Evolutionary conservation across 2,113 vertebrate species (phyloP), one percentile per base, ranked within the genome.

Genomic region (Uropsilus gracilis): DNA sequence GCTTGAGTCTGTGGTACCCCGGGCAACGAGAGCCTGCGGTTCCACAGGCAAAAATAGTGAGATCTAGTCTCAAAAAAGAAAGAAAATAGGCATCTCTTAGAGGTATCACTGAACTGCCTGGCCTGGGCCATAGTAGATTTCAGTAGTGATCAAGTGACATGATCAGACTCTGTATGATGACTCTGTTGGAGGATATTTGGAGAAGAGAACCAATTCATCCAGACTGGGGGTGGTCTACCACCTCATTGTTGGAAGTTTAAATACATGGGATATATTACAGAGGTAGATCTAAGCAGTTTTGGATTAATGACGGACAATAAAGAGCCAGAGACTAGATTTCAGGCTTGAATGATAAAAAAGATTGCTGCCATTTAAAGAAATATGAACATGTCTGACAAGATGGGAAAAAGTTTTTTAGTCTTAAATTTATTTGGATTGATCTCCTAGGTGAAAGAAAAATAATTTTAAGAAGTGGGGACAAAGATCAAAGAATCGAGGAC

Each of bases 371-470:
- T 82, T 82, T 76, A 63, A 34, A 83, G 75, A 90, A 86, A 72
- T 86, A 22, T 1, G 18, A 18, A 50, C 26, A 13, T 72, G 4
- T 93, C 64, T 87, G 39, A n/a, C 24, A 50, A 86, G 48, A 66
- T 55, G 14, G 37, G 53, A 59, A 78, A 89, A 78, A 28, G 46
- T 22, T 69, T 72, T 80, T 76, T 87, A 32, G 16, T 48, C 90
- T 86, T 94, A 83, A 81, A 48, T 91, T 78, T 64, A 92, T 66
- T 82, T 88, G 88, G 53, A 68, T 34, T 86, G 24, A 4, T 86
- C 20, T 76, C 34, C 72, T 92, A 42, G 37, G 42, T 73, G 50
- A 89, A 64, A 42, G 50, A 46, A 76, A 57, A 86, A 88, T 77
- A 83, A 55, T 42, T 89, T 64, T 76, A 72, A 92, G 76, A 95